Evolutionary conservation across 2,797 vertebrate species (phyloP), one percentile per base, ranked within the genome.

Genomic region (Sciaenops ocellatus): DNA sequence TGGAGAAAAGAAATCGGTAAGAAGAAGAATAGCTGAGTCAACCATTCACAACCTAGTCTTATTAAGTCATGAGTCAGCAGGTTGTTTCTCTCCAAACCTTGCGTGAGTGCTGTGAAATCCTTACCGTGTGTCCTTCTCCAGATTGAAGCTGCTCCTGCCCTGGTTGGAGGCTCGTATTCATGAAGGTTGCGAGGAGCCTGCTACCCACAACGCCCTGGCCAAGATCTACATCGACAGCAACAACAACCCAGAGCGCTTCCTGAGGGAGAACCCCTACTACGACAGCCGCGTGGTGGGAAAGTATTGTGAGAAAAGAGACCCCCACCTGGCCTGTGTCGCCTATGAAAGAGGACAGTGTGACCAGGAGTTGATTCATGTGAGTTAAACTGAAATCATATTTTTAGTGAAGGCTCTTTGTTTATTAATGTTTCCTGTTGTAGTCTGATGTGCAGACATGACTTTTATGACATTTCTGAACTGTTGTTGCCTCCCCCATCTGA

Each of bases 181-280:
- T 15, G 97, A 99, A 91, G 97, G 97, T 50, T 99, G 96, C 57
- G 97, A 98, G 88, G 97, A 99, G 84, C 97, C 98, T 9, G 97
- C 98, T 0, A 98, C 97, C 48, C 98, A 99, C 76, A 99, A 98
- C 24, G 97, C 97, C 22, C 89, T 99, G 86, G 97, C 98, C 55
- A 99, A 99, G 90, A 98, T 98, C 86, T 99, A 97, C 94, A 97
- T 98, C 1, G 97, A 98, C 94, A 98, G 97, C 94, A 98, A 97
- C 92, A 98, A 97, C 89, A 98, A 97, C 85, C 97, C 97, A 0
- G 97, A 98, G 87, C 95, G 96, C 38, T 99, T 99, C 88, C 92
- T 99, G 80, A 93, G 96, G 52, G 97, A 98, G 87, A 98, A 99
- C 80, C 94, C 97, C 6, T 97, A 84, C 88, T 98, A 99, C 1